phyloP scores from a whole-genome alignment of 2,797 vertebrate genomes.

The Sarcophilus harrisii region DNA sequence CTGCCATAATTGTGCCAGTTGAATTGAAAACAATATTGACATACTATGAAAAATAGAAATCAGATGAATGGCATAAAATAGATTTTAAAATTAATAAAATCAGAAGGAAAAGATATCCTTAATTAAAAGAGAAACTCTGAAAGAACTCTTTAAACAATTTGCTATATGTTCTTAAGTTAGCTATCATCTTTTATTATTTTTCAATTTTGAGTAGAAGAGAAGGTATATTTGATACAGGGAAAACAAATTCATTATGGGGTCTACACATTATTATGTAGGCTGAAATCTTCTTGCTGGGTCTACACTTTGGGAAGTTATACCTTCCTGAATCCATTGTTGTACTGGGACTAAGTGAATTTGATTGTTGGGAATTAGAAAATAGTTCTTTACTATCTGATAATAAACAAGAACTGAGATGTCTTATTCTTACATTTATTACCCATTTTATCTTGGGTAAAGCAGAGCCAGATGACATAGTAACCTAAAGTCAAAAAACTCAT shows the following conservation, averaged over 20 bases:
- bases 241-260: background rate
- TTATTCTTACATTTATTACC: background rate
- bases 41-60: slow-evolving; percentile 35
- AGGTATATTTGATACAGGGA: background rate
- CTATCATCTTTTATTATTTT: background rate
- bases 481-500: background rate
- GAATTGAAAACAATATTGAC: slow-evolving; percentile 44
- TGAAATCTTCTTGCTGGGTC: background rate
- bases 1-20: background rate
- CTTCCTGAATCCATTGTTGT: background rate
- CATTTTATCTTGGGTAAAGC: background rate
- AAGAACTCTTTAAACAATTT: slow-evolving; percentile 17
- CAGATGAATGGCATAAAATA: slow-evolving; percentile 49
- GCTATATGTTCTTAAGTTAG: background rate
- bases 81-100: slow-evolving; percentile 1
- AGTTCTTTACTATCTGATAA: background rate
- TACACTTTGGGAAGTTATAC: background rate
- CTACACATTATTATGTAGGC: background rate
- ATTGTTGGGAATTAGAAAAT: background rate
- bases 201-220: background rate
- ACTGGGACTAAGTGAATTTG: background rate
- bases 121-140: slow-evolving; percentile 47
- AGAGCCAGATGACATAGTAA: background rate
- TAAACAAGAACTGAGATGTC: background rate
- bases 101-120: background rate